Base-by-base conservation (phyloP, 2,797 vertebrate species). In the Eulemur mongoz region DNA sequence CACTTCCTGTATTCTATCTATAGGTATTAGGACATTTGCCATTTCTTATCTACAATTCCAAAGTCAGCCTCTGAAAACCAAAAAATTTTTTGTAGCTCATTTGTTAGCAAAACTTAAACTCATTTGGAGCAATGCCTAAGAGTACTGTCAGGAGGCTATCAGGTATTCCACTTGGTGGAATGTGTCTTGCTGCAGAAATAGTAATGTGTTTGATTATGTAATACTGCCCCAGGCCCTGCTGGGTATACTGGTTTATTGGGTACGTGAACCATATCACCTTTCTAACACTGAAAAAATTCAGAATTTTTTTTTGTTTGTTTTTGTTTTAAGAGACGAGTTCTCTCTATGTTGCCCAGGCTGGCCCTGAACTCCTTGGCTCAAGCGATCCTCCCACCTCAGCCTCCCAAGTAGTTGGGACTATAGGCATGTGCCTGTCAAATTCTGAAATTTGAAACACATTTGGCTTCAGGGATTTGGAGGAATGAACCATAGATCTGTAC, bases 21-120 rank as follows among this genome's bases (percentile, higher is more conserved):
- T 54, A 57, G 14, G 4, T 65, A 65, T 72, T 90, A 76, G 6
- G 38, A 54, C 32, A 82, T 75, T 93, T 91, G 59, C 32, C 22
- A 25, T 90, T 72, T 96, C 80, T 79, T 96, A 59, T 73, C 67
- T 72, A 73, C 23, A 69, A 59, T 91, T 91, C 82, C 61, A 52
- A 81, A 57, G 40, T 67, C 63, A 89, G 35, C 40, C 13, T 83
- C 69, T 82, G 54, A 59, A 91, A 91, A 52, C 61, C 38, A 73
- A 61, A 54, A 20, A 0, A 25, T 7, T 14, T 14, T 72, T 61
- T 52, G 18, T 93, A 88, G 63, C n/a, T 84, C 48, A 18, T 78
- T 93, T 87, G 35, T 92, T 76, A 93, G 67, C 30, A 86, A 23
- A 92, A 73, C 45, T 85, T 80, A 52, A 90, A n/a, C 35, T 59